Conservation (phyloP, 2,888 invertebrate genomes). For the Odontocerum albicorne region DNA sequence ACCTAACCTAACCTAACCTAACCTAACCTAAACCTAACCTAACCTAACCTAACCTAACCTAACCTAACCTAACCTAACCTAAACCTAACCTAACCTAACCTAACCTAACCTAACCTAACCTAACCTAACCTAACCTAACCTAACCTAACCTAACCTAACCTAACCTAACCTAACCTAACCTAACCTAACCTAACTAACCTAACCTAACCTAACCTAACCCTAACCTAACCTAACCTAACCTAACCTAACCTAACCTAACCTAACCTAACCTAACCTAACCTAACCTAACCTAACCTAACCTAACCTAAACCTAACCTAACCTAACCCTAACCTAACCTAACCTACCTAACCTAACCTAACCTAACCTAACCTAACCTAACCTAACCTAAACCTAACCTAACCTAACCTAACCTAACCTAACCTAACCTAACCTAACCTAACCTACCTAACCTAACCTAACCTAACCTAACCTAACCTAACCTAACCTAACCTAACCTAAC, state of each 20-base stretch:
- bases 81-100: slow-evolving; percentile 34
- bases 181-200: slow-evolving; percentile 12
- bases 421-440: slow-evolving; percentile 19
- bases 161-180: slow-evolving; percentile 18
- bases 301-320: slow-evolving; percentile 18
- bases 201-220: slow-evolving; percentile 12
- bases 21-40: slow-evolving; percentile 36
- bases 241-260: slow-evolving; percentile 12
- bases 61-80: slow-evolving; percentile 37
- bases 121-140: slow-evolving; percentile 30
- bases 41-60: slow-evolving; percentile 32
- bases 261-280: slow-evolving; percentile 12
- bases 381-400: slow-evolving; percentile 21
- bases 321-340: slow-evolving; percentile 20
- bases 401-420: slow-evolving; percentile 21
- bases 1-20: slow-evolving; percentile 36
- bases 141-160: slow-evolving; percentile 29
- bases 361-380: slow-evolving; percentile 15
- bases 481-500: slow-evolving; percentile 21
- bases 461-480: slow-evolving; percentile 17
- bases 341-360: slow-evolving; percentile 11
- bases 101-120: slow-evolving; percentile 31
- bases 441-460: slow-evolving; percentile 18
- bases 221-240: slow-evolving; percentile 10
- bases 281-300: slow-evolving; percentile 18